Conservation (phyloP, 2,888 invertebrate species). For the Nymphalis c-album region DNA sequence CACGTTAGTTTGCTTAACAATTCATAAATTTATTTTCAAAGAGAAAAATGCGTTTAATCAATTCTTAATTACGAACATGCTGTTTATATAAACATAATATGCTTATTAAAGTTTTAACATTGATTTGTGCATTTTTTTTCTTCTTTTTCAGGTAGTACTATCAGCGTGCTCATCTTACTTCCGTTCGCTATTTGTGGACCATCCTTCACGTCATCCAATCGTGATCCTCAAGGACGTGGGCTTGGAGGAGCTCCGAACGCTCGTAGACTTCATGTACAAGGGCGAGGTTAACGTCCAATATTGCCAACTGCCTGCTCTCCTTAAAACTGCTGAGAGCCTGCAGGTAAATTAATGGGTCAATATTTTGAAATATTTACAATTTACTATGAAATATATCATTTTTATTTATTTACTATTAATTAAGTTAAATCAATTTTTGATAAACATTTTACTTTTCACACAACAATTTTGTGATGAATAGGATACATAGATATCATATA, state of each 20-base stretch:
- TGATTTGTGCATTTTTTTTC: not conserved
- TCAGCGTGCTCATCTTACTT: conserved; percentile 98
- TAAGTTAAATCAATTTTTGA: too few species aligned
- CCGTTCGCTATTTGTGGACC: conserved; percentile 95
- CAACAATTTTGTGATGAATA: too few species aligned
- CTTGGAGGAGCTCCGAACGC: conserved; percentile 93
- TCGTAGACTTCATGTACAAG: conserved; percentile 98
- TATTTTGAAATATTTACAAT: not conserved
- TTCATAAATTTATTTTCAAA: too few species aligned
- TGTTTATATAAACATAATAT: too few species aligned
- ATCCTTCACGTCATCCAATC: conserved; percentile 95
- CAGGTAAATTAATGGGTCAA: conserved; percentile 78
- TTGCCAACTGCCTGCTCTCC: conserved; percentile 93
- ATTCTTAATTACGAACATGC: too few species aligned
- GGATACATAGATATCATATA: too few species aligned
- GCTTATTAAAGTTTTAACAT: not conserved
- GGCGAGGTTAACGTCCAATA: conserved; percentile 97
- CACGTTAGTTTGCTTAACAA: not conserved
- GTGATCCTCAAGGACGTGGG: conserved; percentile 97
- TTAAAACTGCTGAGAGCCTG: conserved; percentile 95
- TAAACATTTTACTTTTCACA: too few species aligned
- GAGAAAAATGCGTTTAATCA: too few species aligned
- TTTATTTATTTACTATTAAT: not conserved
- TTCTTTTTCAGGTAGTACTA: conserved; percentile 87
- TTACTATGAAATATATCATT: not conserved